Evolutionary conservation across 2,113 vertebrate species (phyloP), one percentile per base, ranked within the genome.

Genomic region (Lepus americanus): DNA sequence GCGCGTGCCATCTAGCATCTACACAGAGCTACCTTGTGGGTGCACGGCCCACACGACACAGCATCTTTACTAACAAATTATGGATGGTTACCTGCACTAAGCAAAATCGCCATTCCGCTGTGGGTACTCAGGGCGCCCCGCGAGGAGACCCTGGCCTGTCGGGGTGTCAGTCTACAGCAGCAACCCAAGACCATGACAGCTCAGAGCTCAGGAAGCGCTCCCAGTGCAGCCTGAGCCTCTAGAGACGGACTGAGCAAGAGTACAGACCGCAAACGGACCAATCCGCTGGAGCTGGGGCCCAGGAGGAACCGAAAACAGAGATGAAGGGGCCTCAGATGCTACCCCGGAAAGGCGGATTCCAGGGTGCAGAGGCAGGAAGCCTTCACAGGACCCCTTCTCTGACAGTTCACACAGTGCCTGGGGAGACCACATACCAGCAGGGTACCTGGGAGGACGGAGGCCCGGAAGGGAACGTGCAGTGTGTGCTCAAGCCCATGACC

Each of bases 1-100:
- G 11, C 1, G 22, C 0, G 0, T 9, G 27, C 39, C 8, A 27
- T 1, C 29, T 14, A 3, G 0, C n/a, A 76, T 64, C 22, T 55
- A n/a, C 4, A 51, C 14, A 59, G 36, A 55, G 69, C 76, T 55
- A 27, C 3, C 51, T 33, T 31, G 17, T 19, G 74, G 8, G 39
- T 5, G 5, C 29, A 36, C 20, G 73, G 8, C 66, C 73, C 23
- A 27, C 49, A 36, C 22, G 2, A 55, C 9, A 17, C 5, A 16
- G 27, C 19, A 55, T 12, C 23, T 63, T 83, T 59, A 66, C 39
- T 74, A 39, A 94, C 22, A 63, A 67, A 73, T 84, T 33, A 67
- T 3, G 14, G 14, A 59, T 1, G 1, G 23, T 13, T 27, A 31
- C n/a, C 53, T 59, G 74, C 9, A 19, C 67, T 53, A 76, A 1